phyloP scores from a whole-genome alignment of 2,113 vertebrate genomes.

The Morone saxatilis region DNA sequence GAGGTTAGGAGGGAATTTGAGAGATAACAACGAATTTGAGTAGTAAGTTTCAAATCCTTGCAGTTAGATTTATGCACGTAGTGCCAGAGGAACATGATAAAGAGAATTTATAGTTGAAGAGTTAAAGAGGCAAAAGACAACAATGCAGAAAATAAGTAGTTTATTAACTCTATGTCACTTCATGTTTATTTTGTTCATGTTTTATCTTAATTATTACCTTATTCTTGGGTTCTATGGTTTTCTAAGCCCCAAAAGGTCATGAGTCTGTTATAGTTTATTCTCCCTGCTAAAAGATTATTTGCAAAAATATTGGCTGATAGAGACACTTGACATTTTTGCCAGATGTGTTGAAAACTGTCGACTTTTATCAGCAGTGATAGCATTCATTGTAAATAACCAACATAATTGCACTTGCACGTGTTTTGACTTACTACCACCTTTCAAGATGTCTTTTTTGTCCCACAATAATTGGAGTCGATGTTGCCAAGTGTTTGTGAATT shows the following conservation, averaged over 20 bases:
- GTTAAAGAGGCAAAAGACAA: slow-evolving; percentile 9
- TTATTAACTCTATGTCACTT: slow-evolving; percentile 17
- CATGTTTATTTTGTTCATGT: slow-evolving; percentile 44
- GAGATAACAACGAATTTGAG: neutral
- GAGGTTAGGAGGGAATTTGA: neutral
- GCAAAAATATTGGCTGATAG: slow-evolving; percentile 2
- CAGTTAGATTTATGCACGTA: neutral
- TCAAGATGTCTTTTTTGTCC: slow-evolving; percentile 16
- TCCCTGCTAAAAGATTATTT: slow-evolving; percentile 1
- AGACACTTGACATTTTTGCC: slow-evolving; percentile 33
- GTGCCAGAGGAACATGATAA: neutral
- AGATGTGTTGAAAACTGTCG: slow-evolving; percentile 18
- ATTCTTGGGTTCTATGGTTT: slow-evolving; percentile 19
- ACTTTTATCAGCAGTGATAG: slow-evolving; percentile 7
- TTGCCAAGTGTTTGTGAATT: slow-evolving; percentile 26
- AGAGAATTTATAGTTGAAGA: neutral
- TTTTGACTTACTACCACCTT: neutral
- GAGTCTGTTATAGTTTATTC: slow-evolving; percentile 32
- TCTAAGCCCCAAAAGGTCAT: slow-evolving; percentile 47
- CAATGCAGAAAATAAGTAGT: neutral
- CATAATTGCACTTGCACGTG: slow-evolving; percentile 14
- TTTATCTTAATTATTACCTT: slow-evolving; percentile 41
- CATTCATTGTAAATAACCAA: neutral
- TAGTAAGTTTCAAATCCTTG: neutral
- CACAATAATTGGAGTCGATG: slow-evolving; percentile 3